A percentile compares a stretch with the other conserved stretches of the same genome.
Evolutionary conservation across 1,140 invertebrate genomes (phyloP).

Genomic region (Oryzaephilus surinamensis): DNA sequence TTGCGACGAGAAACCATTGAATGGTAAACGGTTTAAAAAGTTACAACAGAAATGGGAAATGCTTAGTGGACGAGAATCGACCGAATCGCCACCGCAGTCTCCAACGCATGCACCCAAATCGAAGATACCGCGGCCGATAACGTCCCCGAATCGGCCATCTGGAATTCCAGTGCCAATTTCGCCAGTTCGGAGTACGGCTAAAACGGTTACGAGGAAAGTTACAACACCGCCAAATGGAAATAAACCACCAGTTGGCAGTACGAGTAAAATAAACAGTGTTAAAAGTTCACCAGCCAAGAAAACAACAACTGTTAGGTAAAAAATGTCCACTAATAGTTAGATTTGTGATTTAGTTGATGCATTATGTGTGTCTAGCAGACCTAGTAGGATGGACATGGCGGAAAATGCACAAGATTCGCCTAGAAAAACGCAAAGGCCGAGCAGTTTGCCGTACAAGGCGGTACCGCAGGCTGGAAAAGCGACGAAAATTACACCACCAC

Average conservation of each 20-base stretch:
- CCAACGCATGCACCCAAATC: conserved; percentile 45
- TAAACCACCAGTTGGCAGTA: conserved; percentile 8
- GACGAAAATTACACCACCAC: conserved; percentile 42
- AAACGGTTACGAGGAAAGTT: conserved; percentile 12
- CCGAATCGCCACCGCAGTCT: conserved; percentile 36
- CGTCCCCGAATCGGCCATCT: conserved; percentile 43
- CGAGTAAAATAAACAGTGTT: conserved; percentile 3
- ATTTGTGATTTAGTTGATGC: neutral
- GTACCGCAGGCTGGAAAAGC: conserved; percentile 38
- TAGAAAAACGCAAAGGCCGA: conserved; percentile 42
- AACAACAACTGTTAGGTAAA: conserved; percentile 8
- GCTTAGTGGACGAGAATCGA: conserved; percentile 45
- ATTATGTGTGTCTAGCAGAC: conserved; percentile 27
- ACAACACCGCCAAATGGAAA: too few relatives aligned
- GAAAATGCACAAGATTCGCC: conserved; percentile 33
- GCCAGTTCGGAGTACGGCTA: conserved; percentile 13
- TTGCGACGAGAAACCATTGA: conserved; percentile 35
- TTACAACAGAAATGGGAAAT: conserved; percentile 82
- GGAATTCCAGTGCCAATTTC: conserved; percentile 29
- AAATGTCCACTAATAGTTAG: conserved; percentile 8
- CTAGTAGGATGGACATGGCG: conserved; percentile 48
- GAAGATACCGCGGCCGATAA: conserved; percentile 59
- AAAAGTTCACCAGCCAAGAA: conserved; percentile 8
- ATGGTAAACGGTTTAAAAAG: conserved; percentile 52
- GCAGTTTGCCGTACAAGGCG: conserved; percentile 53